Percentiles rank a stretch among this genome's conserved stretches.
phyloP scores from a whole-genome alignment of 2,888 invertebrate genomes.

The Drosophila siamana region DNA sequence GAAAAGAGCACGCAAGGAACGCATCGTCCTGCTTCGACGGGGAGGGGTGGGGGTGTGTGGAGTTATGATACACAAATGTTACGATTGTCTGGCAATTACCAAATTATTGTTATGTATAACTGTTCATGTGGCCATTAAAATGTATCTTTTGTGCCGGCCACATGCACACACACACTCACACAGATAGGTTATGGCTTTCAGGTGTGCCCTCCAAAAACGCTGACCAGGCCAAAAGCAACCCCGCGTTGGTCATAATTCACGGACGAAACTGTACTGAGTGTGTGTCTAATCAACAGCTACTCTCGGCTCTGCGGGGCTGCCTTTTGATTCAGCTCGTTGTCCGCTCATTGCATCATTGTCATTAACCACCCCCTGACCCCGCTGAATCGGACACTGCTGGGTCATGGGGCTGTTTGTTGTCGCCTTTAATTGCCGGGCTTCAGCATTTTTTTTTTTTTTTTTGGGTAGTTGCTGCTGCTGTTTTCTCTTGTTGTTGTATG shows the following conservation, averaged over 20 bases:
- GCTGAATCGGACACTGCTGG: too few species aligned
- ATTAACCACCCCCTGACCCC: slow-evolving; percentile 64
- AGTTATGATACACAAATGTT: slow-evolving; percentile 60
- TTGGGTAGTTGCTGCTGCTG: slow-evolving; percentile 49
- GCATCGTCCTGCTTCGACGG: slow-evolving; percentile 27
- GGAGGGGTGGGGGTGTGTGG: slow-evolving; percentile 4
- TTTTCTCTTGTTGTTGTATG: slow-evolving; percentile 40
- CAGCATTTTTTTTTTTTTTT: too few species aligned
- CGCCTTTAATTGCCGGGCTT: slow-evolving; percentile 73
- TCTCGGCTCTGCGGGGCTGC: slow-evolving; percentile 60
- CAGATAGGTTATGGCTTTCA: slow-evolving; percentile 73
- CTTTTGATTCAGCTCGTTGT: slow-evolving; percentile 61
- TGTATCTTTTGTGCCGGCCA: slow-evolving; percentile 66
- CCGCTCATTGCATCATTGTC: slow-evolving; percentile 67
- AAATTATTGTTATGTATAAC: slow-evolving; percentile 79
- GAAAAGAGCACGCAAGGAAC: slow-evolving; percentile 72
- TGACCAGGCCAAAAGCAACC: slow-evolving; percentile 23
- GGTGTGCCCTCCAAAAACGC: slow-evolving; percentile 54
- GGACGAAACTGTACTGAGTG: slow-evolving; percentile 68
- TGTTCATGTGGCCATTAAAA: slow-evolving; percentile 67
- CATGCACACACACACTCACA: slow-evolving; percentile 65
- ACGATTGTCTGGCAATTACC: slow-evolving; percentile 80
- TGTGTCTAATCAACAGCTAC: slow-evolving; percentile 61
- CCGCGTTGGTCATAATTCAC: slow-evolving; percentile 59
- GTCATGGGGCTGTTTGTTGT: slow-evolving; percentile 73